Conservation (phyloP, 2,797 vertebrate species). For the Fistularia tabacaria region DNA sequence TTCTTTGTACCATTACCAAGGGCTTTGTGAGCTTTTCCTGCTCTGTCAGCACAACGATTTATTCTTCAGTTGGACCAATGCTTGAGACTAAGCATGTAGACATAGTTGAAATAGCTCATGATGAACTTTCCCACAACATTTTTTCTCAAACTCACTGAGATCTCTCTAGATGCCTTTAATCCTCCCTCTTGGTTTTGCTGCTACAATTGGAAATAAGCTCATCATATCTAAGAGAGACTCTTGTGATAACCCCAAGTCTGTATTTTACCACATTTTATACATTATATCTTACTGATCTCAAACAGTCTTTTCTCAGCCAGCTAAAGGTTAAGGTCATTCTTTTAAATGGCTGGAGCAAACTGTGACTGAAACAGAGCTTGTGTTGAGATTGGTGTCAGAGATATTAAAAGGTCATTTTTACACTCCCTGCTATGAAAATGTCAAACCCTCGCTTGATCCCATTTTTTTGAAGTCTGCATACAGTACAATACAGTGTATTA, state of each 20-base stretch:
- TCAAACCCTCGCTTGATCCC: conserved; percentile 40
- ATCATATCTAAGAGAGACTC: conserved; percentile 42
- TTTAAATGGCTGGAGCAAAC: conserved; percentile 39
- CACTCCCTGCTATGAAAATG: conserved; percentile 59
- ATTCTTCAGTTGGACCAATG: conserved; percentile 60
- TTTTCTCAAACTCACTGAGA: conserved; percentile 51
- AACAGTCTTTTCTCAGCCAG: conserved; percentile 42
- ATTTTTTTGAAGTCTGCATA: conserved; percentile 26
- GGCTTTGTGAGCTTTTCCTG: conserved; percentile 70
- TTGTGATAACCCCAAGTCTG: conserved; percentile 45
- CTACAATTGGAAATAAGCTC: conserved; percentile 56
- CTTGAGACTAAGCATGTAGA: conserved; percentile 50
- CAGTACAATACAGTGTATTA: conserved; percentile 5
- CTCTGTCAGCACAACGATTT: conserved; percentile 67
- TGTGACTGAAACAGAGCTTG: conserved; percentile 42
- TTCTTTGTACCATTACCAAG: conserved; percentile 68
- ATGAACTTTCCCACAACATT: conserved; percentile 80
- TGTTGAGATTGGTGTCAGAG: conserved; percentile 50
- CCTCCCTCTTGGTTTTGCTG: conserved; percentile 35
- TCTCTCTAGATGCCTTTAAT: conserved; percentile 52
- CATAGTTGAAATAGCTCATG: conserved; percentile 75
- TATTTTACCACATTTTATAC: conserved; percentile 40
- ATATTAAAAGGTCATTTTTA: conserved; percentile 47
- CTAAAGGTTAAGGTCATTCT: conserved; percentile 63
- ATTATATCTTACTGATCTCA: conserved; percentile 30